Evolutionary conservation across 2,797 vertebrate genomes (phyloP).

Genomic region (Choloepus didactylus): DNA sequence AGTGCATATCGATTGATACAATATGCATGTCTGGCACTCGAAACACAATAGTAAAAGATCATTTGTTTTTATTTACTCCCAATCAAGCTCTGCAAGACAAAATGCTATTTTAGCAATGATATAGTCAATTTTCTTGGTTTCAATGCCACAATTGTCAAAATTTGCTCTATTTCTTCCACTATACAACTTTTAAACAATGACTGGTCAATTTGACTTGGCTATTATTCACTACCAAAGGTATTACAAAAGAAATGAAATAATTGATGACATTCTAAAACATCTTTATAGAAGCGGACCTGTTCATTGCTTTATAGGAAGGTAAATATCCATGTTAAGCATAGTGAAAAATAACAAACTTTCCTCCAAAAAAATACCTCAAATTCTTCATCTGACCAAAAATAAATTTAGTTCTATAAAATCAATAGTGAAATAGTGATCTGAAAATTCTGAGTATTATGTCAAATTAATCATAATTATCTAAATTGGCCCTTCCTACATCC

Average conservation of each 20-base stretch:
- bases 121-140: neutral
- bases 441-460: neutral
- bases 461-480: neutral
- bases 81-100: slow-evolving; percentile 18
- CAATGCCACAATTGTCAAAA: slow-evolving; percentile 51
- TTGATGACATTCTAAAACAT: neutral
- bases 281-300: neutral
- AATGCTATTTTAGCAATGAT: slow-evolving; percentile 11
- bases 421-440: neutral
- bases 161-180: slow-evolving; percentile 22
- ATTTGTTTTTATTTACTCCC: slow-evolving; percentile 38
- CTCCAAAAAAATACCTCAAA: neutral
- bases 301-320: neutral
- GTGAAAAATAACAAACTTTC: neutral
- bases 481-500: neutral
- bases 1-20: neutral
- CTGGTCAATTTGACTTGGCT: neutral
- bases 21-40: neutral
- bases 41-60: neutral
- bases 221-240: neutral
- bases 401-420: neutral
- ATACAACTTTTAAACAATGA: neutral
- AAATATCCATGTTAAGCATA: neutral
- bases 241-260: slow-evolving; percentile 25
- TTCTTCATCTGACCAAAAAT: neutral